Base-by-base conservation (phyloP, 2,113 vertebrate species). In the Rallus limicola region DNA sequence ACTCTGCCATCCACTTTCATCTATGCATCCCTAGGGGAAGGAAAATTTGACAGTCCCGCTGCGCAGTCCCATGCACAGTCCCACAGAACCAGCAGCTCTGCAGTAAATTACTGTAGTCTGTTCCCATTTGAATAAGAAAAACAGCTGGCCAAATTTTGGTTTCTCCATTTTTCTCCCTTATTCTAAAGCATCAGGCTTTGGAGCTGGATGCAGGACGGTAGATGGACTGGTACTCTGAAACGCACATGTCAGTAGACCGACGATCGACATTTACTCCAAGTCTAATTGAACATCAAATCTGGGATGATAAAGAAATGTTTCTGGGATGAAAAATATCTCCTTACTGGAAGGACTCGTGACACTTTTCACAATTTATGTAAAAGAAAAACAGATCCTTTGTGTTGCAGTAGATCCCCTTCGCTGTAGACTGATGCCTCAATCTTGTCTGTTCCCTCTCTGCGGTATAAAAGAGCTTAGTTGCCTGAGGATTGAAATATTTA, bases 401-500 rank as follows among this genome's bases (percentile, higher is more conserved):
- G 14, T 62, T 82, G n/a, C 76, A 89, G 86, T 78, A 86, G 20
- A 65, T 84, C 25, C 19, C 16, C 29, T 87, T 76, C 5, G 13
- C 48, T 65, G 33, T 68, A 87, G 81, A 82, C 74, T 62, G 77
- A 75, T 59, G 65, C 77, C 53, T 93, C 50, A 68, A 8, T 87
- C 89, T 91, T 85, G 20, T 79, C 78, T 91, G 26, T 82, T 97
- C 78, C 69, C 34, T 81, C 24, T 86, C 53, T 50, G 53, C 75
- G 62, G 42, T 81, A 84, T 48, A 88, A 88, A 96, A 96, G 38
- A 33, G 9, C 75, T 91, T 87, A 82, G 84, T 44, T 92, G 80
- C 76, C 72, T 86, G 53, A 95, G 48, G 62, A 96, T 64, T 97
- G 92, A 93, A 93, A 94, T 95, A 95, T 94, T 95, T 96, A 84